Conservation (phyloP, 2,888 invertebrate genomes). For the Thelaira solivaga region DNA sequence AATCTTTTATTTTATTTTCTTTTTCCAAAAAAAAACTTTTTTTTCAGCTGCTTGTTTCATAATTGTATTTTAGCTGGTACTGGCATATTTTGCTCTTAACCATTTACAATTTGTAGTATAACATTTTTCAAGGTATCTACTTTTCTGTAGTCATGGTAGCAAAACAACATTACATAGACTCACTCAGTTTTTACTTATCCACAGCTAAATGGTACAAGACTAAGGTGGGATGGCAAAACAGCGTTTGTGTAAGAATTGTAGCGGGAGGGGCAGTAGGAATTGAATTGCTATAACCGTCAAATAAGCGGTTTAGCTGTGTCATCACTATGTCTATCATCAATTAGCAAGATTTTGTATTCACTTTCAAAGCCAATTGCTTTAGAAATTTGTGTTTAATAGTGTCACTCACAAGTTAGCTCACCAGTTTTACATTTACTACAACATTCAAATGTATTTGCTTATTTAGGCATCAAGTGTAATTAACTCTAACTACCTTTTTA, state of each 20-base stretch:
- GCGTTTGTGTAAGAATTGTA: neutral
- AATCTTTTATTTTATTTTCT: neutral
- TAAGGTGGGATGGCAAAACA: neutral
- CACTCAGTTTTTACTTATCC: too few relatives aligned
- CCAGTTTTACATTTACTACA: neutral
- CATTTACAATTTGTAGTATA: neutral
- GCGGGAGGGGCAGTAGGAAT: neutral
- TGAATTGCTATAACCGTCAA: neutral
- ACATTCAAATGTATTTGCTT: neutral
- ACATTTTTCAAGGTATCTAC: slow-evolving; percentile 34
- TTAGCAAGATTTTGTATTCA: slow-evolving; percentile 75
- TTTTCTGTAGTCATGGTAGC: slow-evolving; percentile 8
- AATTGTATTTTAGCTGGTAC: slow-evolving; percentile 16
- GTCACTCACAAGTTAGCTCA: neutral
- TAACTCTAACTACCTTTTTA: too few relatives aligned
- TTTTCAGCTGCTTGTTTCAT: neutral
- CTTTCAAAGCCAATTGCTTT: slow-evolving; percentile 59
- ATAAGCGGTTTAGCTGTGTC: slow-evolving; percentile 30
- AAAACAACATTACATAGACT: slow-evolving; percentile 15
- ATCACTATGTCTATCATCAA: slow-evolving; percentile 74
- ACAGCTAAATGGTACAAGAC: too few relatives aligned
- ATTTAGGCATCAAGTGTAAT: neutral
- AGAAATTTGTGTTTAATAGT: neutral
- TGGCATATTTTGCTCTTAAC: neutral
- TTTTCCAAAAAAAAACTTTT: neutral